Base-by-base conservation (phyloP, 2,888 invertebrate species). In the Himalopsyche japonica region DNA sequence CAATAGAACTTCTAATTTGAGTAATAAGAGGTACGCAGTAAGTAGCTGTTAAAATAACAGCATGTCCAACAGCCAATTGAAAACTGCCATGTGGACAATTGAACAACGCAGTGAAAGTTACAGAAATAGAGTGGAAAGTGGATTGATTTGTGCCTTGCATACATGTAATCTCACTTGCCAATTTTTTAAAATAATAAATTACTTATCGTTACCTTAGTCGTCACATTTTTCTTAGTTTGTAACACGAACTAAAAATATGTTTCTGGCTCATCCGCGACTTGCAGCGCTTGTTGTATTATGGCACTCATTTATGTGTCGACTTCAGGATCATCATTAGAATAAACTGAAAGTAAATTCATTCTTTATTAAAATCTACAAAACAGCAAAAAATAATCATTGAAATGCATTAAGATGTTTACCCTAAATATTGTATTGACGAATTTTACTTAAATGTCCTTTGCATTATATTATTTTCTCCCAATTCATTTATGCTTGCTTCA, bases 141-240 rank as follows among this genome's bases (percentile, higher is more conserved):
- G 37, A 77, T 77, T 77, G 77, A 77, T 34, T 77, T 34, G 77
- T 77, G 77, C 77, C 77, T 77, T 77, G 77, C 77, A 37, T 77
- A 70, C 27, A 70, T 70, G 27, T 70, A 70, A n/a, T 27, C 30
- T 70, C 70, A 70, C 70, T 70, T 70, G 70, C 70, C 70, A 70
- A 43, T 30, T 30, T 70, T 8, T 27, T 30, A 27, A 27, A 70
- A 27, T 70, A 70, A 70, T 70, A 27, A 27, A 27, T 27, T 70
- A 70, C 15, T 70, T 70, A 15, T 43, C 7, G 15, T 43, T 15
- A 43, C 43, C 15, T 15, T 27, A 70, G 30, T 27, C 27, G 12
- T 70, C 27, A 27, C 12, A 10, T 12, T 70, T 43, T 43, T 43
- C 43, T 8, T 30, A 70, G 70, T 70, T 70, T 30, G 27, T 30